phyloP scores from a whole-genome alignment of 1,140 invertebrate genomes.

The Cryptotermes secundus region DNA sequence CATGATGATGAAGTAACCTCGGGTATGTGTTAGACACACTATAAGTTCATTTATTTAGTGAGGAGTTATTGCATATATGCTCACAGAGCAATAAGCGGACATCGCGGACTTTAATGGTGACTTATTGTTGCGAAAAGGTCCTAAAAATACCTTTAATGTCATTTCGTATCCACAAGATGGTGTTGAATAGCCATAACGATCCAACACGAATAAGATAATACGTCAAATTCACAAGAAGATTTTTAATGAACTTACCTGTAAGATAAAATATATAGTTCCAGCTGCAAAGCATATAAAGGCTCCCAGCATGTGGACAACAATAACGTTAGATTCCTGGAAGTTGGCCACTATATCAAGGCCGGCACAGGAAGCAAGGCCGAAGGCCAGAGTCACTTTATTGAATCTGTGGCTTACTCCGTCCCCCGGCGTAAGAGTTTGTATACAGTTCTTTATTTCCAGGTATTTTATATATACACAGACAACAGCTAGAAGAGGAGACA shows the following conservation, averaged over 20 bases:
- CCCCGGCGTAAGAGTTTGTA: conserved; percentile 30
- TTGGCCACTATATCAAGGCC: conserved; percentile 73
- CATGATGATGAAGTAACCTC: no score
- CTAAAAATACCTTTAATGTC: no score
- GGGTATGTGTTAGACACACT: no score
- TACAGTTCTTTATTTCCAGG: conserved; percentile 43
- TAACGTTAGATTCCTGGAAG: conserved; percentile 74
- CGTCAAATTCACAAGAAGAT: no score
- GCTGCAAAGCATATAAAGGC: conserved; percentile 67
- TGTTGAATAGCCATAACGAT: no score
- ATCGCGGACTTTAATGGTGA: no score
- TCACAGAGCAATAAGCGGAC: no score
- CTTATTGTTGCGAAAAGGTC: no score
- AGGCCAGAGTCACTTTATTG: conserved; percentile 57
- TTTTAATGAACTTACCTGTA: conserved; percentile 52
- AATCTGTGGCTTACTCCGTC: conserved; percentile 47
- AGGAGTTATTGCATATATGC: no score
- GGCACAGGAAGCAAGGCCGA: conserved; percentile 60
- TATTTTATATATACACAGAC: conserved; percentile 51
- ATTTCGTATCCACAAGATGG: no score
- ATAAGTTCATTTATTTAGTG: no score
- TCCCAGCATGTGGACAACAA: conserved; percentile 68
- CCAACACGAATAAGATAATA: no score
- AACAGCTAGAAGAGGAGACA: conserved; percentile 44
- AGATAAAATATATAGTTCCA: conserved; percentile 66